Conservation (phyloP, 2,888 invertebrate species). For the Pecten maximus region DNA sequence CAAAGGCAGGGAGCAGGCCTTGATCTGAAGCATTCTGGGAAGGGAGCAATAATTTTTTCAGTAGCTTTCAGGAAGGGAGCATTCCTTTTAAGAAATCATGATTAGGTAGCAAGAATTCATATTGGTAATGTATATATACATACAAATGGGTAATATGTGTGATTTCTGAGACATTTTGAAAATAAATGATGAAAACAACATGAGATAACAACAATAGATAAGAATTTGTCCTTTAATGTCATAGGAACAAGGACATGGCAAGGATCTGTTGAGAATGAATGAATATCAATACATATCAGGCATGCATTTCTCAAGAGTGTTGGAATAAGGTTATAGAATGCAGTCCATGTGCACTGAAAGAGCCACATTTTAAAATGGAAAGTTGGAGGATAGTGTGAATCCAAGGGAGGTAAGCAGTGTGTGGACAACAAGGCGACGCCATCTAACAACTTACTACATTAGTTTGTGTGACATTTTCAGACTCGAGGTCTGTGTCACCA, state of each 20-base stretch:
- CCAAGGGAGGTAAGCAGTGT: neutral
- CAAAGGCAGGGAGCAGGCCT: too few species aligned
- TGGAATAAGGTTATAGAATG: neutral
- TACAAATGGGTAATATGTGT: neutral
- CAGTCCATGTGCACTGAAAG: neutral
- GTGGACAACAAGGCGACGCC: conserved; percentile 5
- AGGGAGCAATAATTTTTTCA: neutral
- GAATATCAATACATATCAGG: neutral
- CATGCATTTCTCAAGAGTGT: neutral
- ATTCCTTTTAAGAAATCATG: neutral
- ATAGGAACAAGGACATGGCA: neutral
- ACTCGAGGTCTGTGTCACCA: neutral
- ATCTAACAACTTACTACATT: conserved; percentile 21
- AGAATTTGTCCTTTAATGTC: neutral
- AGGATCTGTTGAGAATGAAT: neutral
- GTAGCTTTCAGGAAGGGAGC: neutral
- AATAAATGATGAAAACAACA: neutral
- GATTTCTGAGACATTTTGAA: neutral
- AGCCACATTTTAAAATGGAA: neutral
- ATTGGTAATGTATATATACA: neutral
- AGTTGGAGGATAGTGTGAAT: neutral
- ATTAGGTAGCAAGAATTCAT: neutral
- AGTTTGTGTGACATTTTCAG: conserved; percentile 14
- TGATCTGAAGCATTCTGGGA: neutral
- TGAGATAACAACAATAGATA: neutral